Evolutionary conservation across 2,888 invertebrate species (phyloP).

Genomic region (Epinotia bilunana): DNA sequence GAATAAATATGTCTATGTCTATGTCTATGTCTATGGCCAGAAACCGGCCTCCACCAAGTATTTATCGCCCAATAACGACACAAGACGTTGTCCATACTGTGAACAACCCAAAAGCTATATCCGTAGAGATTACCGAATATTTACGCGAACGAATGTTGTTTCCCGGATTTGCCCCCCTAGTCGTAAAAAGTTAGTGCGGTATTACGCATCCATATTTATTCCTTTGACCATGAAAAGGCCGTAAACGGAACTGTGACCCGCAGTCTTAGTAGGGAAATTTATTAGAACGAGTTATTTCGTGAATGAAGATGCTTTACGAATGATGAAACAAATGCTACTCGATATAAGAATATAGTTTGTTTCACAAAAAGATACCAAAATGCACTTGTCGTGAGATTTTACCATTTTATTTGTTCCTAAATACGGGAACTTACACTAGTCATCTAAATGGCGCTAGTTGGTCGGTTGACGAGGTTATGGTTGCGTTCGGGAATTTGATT

Average conservation of each 20-base stretch:
- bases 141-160: constrained; percentile 41
- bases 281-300: constrained; percentile 31
- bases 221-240: constrained; percentile 42
- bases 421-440: too few species aligned
- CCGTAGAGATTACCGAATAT: constrained; percentile 43
- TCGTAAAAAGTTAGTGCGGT: constrained; percentile 44
- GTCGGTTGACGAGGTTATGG: too few species aligned
- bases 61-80: constrained; percentile 38
- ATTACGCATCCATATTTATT: constrained; percentile 45
- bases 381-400: too few species aligned
- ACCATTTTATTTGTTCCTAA: too few species aligned
- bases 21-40: too few species aligned
- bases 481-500: too few species aligned
- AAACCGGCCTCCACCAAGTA: constrained; percentile 3
- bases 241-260: constrained; percentile 39
- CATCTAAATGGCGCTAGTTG: too few species aligned
- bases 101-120: constrained; percentile 37
- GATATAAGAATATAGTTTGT: background rate
- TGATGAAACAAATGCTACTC: background rate
- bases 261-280: constrained; percentile 30
- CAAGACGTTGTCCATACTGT: constrained; percentile 43
- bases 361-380: background rate
- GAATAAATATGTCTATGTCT: too few species aligned
- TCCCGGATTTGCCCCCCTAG: constrained; percentile 35
- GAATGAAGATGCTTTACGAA: constrained; percentile 19